Base-by-base conservation (phyloP, 2,888 invertebrate genomes). In the Nemotelus pantherinus region DNA sequence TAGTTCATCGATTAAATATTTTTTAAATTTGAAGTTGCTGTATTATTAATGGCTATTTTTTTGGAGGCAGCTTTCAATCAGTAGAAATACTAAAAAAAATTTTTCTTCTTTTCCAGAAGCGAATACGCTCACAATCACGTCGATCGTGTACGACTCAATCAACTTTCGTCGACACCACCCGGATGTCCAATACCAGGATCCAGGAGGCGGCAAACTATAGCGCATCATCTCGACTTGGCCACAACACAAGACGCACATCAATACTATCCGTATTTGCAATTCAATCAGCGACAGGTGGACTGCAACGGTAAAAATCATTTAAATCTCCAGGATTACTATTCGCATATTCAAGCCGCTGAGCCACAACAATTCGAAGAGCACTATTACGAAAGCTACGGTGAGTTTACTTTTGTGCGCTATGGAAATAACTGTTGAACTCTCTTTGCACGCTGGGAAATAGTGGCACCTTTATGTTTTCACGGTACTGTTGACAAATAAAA, bases 171-270 rank as follows among this genome's bases (percentile, higher is more conserved):
- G 79, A 82, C 74, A 6, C 74, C 60, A 41, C 60, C 74, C 48
- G 74, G 74, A 9, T 63, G 60, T 50, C 74, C 74, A 50, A 48
- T 74, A 10, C 84, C 86, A 44, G 85, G 85, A 79, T 86, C 86
- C 82, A 88, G 88, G 82, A 88, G 85, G 88, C 86, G 86, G 80
- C 88, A 86, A 82, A 87, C 53, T 6, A 5, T 74, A 74, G 60
- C 74, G 83, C 80, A 82, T 82, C 89, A 89, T 87, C 88, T 89
- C 86, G 88, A 89, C 88, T 88, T 89, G 74, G 74, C 74, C 48
- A 74, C 74, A 85, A 89, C 88, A 86, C 87, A 75, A 58, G 25
- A 47, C 6, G 39, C 74, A 5, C 25, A 74, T 7, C 10, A 74
- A 10, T 63, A 48, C 41, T 76, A 76, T 65, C 53, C 65, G 5